phyloP scores from a whole-genome alignment of 2,797 vertebrate species.

The Lutra lutra region DNA sequence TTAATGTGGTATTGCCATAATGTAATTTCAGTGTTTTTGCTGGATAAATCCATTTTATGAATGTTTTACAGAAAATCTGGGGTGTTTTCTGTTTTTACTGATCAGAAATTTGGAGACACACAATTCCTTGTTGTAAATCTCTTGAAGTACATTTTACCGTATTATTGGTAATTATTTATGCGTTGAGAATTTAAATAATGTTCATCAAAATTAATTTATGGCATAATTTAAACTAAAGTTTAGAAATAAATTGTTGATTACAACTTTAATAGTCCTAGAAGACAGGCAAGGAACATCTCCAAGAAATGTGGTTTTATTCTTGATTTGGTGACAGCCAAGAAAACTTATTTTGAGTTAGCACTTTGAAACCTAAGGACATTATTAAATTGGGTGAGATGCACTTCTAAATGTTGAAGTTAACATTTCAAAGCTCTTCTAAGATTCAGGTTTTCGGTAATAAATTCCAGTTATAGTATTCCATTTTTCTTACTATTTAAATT shows the following conservation, averaged over 20 bases:
- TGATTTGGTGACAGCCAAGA: slow-evolving; percentile 74
- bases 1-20: slow-evolving; percentile 84
- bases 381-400: slow-evolving; percentile 60
- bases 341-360: slow-evolving; percentile 65
- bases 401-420: slow-evolving; percentile 73
- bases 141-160: slow-evolving; percentile 73
- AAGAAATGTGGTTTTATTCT: slow-evolving; percentile 74
- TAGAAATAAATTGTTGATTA: slow-evolving; percentile 80
- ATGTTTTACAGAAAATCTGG: slow-evolving; percentile 77
- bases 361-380: slow-evolving; percentile 73
- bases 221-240: slow-evolving; percentile 80
- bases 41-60: slow-evolving; percentile 82
- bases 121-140: slow-evolving; percentile 73
- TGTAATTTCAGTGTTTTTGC: slow-evolving; percentile 86
- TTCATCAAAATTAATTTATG: slow-evolving; percentile 83
- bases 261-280: slow-evolving; percentile 77
- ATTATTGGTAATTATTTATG: slow-evolving; percentile 80
- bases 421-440: slow-evolving; percentile 63
- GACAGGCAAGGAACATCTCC: slow-evolving; percentile 64
- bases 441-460: slow-evolving; percentile 65
- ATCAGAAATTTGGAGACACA: slow-evolving; percentile 68
- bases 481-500: slow-evolving; percentile 71
- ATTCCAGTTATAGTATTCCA: slow-evolving; percentile 64
- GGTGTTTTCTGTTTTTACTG: slow-evolving; percentile 78
- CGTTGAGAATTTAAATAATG: slow-evolving; percentile 81